Base-by-base conservation (phyloP, 1,140 invertebrate genomes). In the Drosophila bipectinata region DNA sequence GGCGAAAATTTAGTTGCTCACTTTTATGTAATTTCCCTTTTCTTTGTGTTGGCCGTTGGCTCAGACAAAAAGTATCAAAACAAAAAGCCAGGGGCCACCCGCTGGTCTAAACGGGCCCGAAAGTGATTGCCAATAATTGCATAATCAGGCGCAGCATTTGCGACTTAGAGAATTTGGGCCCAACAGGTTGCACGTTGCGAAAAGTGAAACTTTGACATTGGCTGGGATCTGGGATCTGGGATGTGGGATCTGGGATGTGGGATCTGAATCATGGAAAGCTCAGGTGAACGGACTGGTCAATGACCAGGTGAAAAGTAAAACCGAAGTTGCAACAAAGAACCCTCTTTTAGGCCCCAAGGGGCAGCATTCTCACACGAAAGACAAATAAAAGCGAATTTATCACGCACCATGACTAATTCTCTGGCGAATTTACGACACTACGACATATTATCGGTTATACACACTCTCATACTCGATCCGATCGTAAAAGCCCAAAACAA, bases 21-120 rank as follows among this genome's bases (percentile, higher is more conserved):
- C 83, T 88, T 88, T 88, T 88, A 88, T 88, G 83, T 88, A 88
- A 88, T 88, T 88, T 88, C 83, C 83, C 84, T 88, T 88, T 88
- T 83, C 83, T 83, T 88, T 76, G 76, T 49, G 30, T 66, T 54
- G 57, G 44, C 56, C 7, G 10, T 12, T 12, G 12, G 12, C 34
- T n/a, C 34, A 37, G 61, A 47, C 26, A 48, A 60, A 57, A 66
- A 51, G 51, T 58, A 52, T 72, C 45, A 54, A 45, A 30, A 58
- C 10, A 67, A 67, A 67, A 67, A 67, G 59, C 60, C 59, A 67
- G 63, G 54, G 62, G 80, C 75, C 79, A 60, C 79, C 80, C 76
- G 79, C 79, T 83, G 79, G 75, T 85, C 82, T 88, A 85, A 85
- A 82, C 82, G 82, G 69, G 82, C 82, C 78, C 68, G 84, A 87